Base-by-base conservation (phyloP, 2,888 invertebrate genomes). In the Cynaeus angustus region DNA sequence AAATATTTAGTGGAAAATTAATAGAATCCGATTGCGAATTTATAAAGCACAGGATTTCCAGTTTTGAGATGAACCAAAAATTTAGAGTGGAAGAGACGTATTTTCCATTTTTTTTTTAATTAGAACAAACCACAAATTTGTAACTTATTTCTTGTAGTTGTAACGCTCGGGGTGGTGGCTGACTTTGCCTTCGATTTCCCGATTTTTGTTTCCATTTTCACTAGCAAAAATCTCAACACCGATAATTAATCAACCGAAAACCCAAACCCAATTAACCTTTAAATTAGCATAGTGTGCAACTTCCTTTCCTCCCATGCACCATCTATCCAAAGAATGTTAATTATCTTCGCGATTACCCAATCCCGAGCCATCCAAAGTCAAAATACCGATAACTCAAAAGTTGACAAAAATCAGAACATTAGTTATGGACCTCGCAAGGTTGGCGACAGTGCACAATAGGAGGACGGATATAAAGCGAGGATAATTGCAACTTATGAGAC, bases 401-500 rank as follows among this genome's bases (percentile, higher is more conserved):
- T n/a, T 12, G 50, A 28, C 68, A 70, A 66, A 65, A 70, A 59
- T 66, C 37, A 13, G 6, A 9, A 52, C 71, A 76, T 79, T 79
- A 76, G 74, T 79, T 79, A 77, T 75, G 71, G 73, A 72, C 69
- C 72, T 72, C 66, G 78, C 75, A 78, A 80, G 77, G 79, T 78
- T 80, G 80, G 80, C 79, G 79, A 80, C 81, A 78, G 75, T 80
- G 73, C 76, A 82, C 82, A 83, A 83, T 82, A 78, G 81, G 82
- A 82, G 83, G 82, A 83, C 81, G 82, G 80, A 79, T 82, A 82
- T 80, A 80, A 82, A 82, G 82, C 83, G 80, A 78, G 78, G 79
- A 83, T 84, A 84, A 84, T 84, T 84, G 83, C 83, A 80, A 84
- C 81, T 83, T 84, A 84, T 83, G 83, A 75, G 83, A 83, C 83